Evolutionary conservation across 2,888 invertebrate genomes (phyloP).

Genomic region (Patella pellucida): DNA sequence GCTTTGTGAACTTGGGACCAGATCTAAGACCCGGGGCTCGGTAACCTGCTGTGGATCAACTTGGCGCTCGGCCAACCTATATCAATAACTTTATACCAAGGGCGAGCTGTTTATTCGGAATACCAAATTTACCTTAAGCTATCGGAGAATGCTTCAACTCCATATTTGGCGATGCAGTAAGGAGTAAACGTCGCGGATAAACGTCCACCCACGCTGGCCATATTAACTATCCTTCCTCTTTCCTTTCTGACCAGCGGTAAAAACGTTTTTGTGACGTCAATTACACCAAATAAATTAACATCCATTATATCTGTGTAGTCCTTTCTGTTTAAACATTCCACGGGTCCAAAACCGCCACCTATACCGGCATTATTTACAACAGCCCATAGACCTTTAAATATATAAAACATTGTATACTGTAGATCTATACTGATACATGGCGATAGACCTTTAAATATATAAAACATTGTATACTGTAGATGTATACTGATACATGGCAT

Average conservation of each 20-base stretch:
- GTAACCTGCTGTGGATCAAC: no score
- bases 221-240: constrained; percentile 57
- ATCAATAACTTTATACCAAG: no score
- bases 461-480: no score
- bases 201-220: constrained; percentile 53
- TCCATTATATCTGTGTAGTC: constrained; percentile 57
- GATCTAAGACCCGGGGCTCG: no score
- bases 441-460: no score
- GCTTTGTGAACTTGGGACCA: no score
- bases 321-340: constrained; percentile 64
- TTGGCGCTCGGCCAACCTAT: no score
- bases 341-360: constrained; percentile 49
- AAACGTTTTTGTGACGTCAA: constrained; percentile 53
- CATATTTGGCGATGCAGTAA: constrained; percentile 59
- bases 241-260: constrained; percentile 52
- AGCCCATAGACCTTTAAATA: constrained; percentile 57
- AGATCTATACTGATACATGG: no score
- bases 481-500: no score
- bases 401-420: background rate
- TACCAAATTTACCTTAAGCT: constrained; percentile 47
- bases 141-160: constrained; percentile 56
- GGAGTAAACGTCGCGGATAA: constrained; percentile 41
- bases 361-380: constrained; percentile 65
- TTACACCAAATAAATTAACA: constrained; percentile 68
- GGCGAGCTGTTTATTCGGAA: no score